Percentiles rank a stretch among this genome's conserved stretches.
phyloP scores from a whole-genome alignment of 2,113 vertebrate species.

The Petrocephalus zakoni region DNA sequence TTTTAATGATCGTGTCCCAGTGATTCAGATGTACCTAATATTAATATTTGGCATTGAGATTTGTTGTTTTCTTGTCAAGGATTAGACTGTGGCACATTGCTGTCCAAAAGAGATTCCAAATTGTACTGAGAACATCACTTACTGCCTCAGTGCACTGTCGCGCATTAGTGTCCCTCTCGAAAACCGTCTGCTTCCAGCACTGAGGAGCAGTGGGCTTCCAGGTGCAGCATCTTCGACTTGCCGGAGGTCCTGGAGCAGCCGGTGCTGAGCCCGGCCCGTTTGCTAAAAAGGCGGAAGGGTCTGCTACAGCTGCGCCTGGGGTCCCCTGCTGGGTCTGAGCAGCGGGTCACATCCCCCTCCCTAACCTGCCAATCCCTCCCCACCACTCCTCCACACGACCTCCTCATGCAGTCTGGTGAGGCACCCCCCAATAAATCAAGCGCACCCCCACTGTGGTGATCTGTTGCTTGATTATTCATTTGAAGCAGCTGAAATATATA shows the following conservation, averaged over 20 bases:
- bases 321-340: slow-evolving; percentile 14
- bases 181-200: slow-evolving; percentile 13
- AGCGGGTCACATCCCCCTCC: slow-evolving; percentile 29
- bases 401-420: slow-evolving; percentile 34
- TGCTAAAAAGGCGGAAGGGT: slow-evolving; percentile 59
- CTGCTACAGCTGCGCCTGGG: slow-evolving; percentile 46
- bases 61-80: neutral
- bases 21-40: neutral
- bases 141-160: neutral
- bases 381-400: neutral
- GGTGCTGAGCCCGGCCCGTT: slow-evolving; percentile 25
- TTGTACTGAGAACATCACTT: neutral
- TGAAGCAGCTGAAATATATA: neutral
- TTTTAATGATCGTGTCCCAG: neutral
- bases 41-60: neutral
- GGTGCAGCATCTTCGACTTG: slow-evolving; percentile 54
- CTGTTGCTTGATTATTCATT: neutral
- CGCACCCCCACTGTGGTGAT: neutral
- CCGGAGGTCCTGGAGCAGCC: slow-evolving; percentile 32
- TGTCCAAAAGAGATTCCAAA: neutral
- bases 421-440: neutral
- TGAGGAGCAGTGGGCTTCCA: slow-evolving; percentile 47
- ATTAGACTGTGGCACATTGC: neutral
- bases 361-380: neutral
- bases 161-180: neutral